Percentiles rank a stretch among this genome's conserved stretches.
Conservation (phyloP, 2,888 invertebrate genomes). For the Troides helena region DNA sequence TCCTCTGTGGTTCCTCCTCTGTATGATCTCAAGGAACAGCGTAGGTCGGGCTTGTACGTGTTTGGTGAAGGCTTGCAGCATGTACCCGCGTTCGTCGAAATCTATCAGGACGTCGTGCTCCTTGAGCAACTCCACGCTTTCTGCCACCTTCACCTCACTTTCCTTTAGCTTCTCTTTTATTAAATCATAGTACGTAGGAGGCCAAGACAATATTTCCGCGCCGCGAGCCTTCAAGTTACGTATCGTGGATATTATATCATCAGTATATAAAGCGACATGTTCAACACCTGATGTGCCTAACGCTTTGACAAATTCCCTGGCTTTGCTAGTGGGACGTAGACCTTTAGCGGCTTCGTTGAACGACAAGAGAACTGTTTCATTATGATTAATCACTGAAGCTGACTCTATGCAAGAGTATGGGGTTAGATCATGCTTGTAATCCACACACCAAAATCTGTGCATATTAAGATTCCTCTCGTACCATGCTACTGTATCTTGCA, state of each 20-base stretch:
- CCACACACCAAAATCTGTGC: constrained; percentile 97
- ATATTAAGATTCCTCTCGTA: constrained; percentile 82
- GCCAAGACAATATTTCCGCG: constrained; percentile 92
- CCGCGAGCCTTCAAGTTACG: constrained; percentile 89
- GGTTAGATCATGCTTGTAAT: constrained; percentile 95
- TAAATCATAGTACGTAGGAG: constrained; percentile 92
- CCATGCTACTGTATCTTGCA: constrained; percentile 95
- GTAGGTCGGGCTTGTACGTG: constrained; percentile 98
- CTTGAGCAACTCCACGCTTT: constrained; percentile 89
- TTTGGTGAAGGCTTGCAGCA: constrained; percentile 97
- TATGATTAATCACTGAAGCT: constrained; percentile 96
- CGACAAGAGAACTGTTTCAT: constrained; percentile 93
- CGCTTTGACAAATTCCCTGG: constrained; percentile 64
- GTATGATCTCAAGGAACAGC: constrained; percentile 96
- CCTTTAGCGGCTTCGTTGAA: constrained; percentile 71
- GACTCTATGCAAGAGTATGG: constrained; percentile 97
- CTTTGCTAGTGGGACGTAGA: constrained; percentile 61
- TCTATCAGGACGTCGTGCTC: constrained; percentile 95
- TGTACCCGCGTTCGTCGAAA: constrained; percentile 97
- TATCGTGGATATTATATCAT: constrained; percentile 68
- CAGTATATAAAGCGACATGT: constrained; percentile 68
- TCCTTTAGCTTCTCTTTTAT: constrained; percentile 86
- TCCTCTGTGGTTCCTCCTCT: constrained; percentile 95
- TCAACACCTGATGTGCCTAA: constrained; percentile 66
- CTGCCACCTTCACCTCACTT: constrained; percentile 85